phyloP scores from a whole-genome alignment of 2,797 vertebrate genomes.

The Discoglossus pictus region DNA sequence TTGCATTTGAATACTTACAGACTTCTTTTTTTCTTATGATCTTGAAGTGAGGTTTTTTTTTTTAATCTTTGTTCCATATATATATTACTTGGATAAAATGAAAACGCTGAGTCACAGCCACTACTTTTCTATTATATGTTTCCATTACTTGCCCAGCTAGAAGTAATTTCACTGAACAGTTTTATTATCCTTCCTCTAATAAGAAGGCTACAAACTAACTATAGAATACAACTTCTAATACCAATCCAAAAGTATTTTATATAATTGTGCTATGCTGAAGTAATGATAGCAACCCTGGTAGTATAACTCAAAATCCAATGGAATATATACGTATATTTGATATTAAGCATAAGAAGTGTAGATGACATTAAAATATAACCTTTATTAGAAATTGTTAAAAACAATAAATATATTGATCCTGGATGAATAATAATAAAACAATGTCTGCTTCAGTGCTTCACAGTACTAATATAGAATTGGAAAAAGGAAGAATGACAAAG shows the following conservation, averaged over 20 bases:
- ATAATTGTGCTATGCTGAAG: constrained; percentile 10
- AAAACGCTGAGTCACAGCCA: constrained; percentile 18
- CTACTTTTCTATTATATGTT: background rate
- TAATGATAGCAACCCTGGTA: constrained; percentile 1
- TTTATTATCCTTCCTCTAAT: constrained; percentile 15
- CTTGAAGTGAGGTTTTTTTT: background rate
- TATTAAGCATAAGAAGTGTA: background rate
- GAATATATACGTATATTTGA: constrained; percentile 3
- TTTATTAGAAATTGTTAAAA: too few relatives aligned
- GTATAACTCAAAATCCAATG: too few relatives aligned
- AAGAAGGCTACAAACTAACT: constrained; percentile 3
- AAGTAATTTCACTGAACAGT: constrained; percentile 12
- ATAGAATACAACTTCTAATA: background rate
- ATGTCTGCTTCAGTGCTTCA: too few relatives aligned
- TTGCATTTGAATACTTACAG: constrained; percentile 9
- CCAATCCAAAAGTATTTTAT: constrained; percentile 6
- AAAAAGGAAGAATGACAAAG: too few relatives aligned
- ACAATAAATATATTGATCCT: too few relatives aligned
- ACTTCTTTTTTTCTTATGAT: background rate
- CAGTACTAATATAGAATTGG: too few relatives aligned
- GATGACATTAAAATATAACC: too few relatives aligned
- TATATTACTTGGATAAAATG: background rate
- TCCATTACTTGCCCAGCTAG: constrained; percentile 16
- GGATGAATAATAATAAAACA: too few relatives aligned
- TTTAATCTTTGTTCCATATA: constrained; percentile 6